Evolutionary conservation across 2,797 vertebrate species (phyloP), one percentile per base, ranked within the genome.

Genomic region (Spheniscus humboldti): DNA sequence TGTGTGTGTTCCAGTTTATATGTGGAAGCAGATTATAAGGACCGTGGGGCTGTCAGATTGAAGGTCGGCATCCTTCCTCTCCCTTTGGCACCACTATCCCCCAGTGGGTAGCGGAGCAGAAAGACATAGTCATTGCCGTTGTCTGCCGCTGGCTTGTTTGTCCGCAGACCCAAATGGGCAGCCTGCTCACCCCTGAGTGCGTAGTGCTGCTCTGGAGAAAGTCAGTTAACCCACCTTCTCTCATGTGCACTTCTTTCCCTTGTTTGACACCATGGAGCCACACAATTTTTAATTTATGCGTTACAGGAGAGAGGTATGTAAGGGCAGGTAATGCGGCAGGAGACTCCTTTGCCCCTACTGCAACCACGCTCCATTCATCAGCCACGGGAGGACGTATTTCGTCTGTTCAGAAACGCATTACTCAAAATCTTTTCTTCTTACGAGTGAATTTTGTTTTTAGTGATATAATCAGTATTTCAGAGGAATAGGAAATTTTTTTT

Each of bases 81-180:
- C 8, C 35, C 22, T 7, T 55, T 47, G 52, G 53, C 66, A 75
- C 7, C 35, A 37, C 64, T 31, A 37, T 73, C 5, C 24, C 30
- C 8, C 30, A 30, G 24, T 28, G 43, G 16, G 17, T 16, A 39
- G 27, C 37, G 64, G 17, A 68, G 39, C 22, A 78, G 45, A 60
- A 87, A 9, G 41, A 55, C 8, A 0, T 2, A 16, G 33, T 45
- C 10, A 3, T 35, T 68, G 39, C 48, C 1, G 0, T 45, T 41
- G 14, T 59, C 39, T 75, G n/a, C 55, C 13, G 6, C 53, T 4
- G 2, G 6, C 53, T 85, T 53, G 6, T 80, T 94, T 88, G 69
- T 78, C 19, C 1, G 0, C 39, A 67, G 86, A 62, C 19, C 45
- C 39, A 59, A 47, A 39, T 13, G 14, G 48, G 35, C 22, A 35